Percentiles rank a stretch among this genome's conserved stretches.
phyloP scores from a whole-genome alignment of 2,113 vertebrate species.

The Brienomyrus longianalis region DNA sequence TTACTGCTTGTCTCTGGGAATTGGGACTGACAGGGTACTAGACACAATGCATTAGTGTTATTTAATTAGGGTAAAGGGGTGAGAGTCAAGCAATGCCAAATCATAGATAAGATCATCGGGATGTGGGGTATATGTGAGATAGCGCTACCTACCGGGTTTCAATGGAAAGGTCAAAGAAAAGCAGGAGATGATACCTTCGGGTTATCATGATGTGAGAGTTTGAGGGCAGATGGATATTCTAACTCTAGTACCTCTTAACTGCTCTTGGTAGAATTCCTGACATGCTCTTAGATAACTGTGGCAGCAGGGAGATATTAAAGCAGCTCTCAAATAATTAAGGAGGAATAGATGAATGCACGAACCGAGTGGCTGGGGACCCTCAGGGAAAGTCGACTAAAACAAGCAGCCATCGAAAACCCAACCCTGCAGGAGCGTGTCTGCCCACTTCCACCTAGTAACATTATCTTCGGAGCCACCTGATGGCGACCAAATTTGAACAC shows the following conservation, averaged over 20 bases:
- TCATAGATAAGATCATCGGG: background rate
- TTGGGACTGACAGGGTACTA: background rate
- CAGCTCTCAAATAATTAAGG: background rate
- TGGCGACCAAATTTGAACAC: background rate
- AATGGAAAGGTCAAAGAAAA: too few species aligned
- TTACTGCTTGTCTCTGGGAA: background rate
- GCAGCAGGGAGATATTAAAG: constrained; percentile 28
- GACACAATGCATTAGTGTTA: background rate
- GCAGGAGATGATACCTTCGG: background rate
- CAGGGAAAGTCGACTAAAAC: constrained; percentile 26
- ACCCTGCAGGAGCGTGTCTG: background rate
- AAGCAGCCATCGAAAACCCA: constrained; percentile 19
- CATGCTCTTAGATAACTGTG: constrained; percentile 34
- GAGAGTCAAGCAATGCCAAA: background rate
- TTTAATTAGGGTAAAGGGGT: background rate
- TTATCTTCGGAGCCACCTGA: constrained; percentile 10
- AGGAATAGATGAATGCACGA: background rate
- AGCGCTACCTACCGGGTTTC: background rate
- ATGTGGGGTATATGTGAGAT: background rate
- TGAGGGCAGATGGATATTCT: background rate
- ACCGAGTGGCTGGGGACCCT: constrained; percentile 25
- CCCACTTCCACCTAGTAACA: background rate
- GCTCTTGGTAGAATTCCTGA: background rate
- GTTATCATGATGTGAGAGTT: background rate
- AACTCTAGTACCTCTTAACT: background rate